phyloP scores from a whole-genome alignment of 2,888 invertebrate species.

The Sipha maydis region DNA sequence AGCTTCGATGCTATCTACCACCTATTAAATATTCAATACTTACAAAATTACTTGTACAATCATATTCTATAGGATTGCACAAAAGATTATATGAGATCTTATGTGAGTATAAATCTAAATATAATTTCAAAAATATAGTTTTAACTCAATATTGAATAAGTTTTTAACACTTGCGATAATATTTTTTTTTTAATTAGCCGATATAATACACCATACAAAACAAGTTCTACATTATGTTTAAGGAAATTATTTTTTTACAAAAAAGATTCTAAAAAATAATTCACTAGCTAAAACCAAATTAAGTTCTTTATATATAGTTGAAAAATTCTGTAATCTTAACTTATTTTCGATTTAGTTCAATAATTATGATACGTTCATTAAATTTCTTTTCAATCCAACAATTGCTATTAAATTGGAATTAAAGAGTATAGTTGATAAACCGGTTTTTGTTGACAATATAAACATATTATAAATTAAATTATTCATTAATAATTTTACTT shows the following conservation, averaged over 20 bases:
- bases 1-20: too few relatives aligned
- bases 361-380: background rate
- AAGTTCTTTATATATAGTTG: background rate
- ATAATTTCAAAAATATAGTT: too few relatives aligned
- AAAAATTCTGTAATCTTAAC: background rate
- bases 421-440: constrained; percentile 27
- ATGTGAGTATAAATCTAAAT: too few relatives aligned
- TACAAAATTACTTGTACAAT: too few relatives aligned
- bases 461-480: background rate
- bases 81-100: too few relatives aligned
- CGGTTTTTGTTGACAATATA: background rate
- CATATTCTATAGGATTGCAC: too few relatives aligned
- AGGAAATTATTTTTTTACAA: background rate
- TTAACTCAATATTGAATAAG: too few relatives aligned
- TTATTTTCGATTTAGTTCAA: background rate
- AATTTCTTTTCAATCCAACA: constrained; percentile 13
- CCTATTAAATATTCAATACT: too few relatives aligned
- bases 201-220: too few relatives aligned
- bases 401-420: background rate
- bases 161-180: too few relatives aligned
- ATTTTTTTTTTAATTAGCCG: too few relatives aligned
- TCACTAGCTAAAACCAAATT: background rate
- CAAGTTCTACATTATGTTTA: too few relatives aligned
- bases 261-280: background rate
- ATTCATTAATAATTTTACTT: constrained; percentile 6